Conservation (phyloP, 2,797 vertebrate genomes). For the Sebastes oblongus region DNA sequence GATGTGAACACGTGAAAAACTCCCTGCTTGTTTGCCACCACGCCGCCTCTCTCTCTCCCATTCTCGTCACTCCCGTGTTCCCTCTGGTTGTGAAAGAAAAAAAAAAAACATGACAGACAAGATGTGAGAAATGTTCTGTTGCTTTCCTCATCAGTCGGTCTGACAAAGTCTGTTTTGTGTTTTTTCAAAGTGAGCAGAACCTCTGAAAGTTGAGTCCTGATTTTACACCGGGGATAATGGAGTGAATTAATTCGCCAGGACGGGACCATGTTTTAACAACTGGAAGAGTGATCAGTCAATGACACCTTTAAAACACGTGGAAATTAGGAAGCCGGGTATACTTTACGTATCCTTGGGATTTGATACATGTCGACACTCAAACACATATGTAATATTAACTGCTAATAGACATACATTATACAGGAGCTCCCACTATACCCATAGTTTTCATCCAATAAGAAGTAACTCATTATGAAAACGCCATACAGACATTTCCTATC, state of each 20-base stretch:
- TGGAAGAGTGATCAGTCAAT: constrained; percentile 72
- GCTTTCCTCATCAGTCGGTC: constrained; percentile 50
- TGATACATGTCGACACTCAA: constrained; percentile 17
- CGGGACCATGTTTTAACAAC: constrained; percentile 72
- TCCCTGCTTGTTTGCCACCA: constrained; percentile 14
- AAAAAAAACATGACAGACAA: constrained; percentile 53
- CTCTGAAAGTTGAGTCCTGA: constrained; percentile 50
- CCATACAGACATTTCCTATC: background rate
- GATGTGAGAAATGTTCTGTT: constrained; percentile 61
- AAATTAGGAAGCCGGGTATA: constrained; percentile 61
- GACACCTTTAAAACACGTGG: constrained; percentile 62
- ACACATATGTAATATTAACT: constrained; percentile 4
- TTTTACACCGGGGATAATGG: constrained; percentile 58
- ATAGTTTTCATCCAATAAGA: background rate
- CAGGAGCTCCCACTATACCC: background rate
- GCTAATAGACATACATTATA: background rate
- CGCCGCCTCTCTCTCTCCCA: constrained; percentile 8
- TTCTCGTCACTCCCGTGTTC: constrained; percentile 24
- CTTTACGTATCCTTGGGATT: constrained; percentile 24
- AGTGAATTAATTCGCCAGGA: constrained; percentile 69
- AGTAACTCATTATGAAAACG: background rate
- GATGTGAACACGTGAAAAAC: constrained; percentile 72
- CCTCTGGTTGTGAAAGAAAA: constrained; percentile 32
- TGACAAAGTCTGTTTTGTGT: constrained; percentile 16
- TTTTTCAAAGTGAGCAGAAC: constrained; percentile 23